Evolutionary conservation across 2,797 vertebrate genomes (phyloP).

Genomic region (Hippopotamyrus pictus): DNA sequence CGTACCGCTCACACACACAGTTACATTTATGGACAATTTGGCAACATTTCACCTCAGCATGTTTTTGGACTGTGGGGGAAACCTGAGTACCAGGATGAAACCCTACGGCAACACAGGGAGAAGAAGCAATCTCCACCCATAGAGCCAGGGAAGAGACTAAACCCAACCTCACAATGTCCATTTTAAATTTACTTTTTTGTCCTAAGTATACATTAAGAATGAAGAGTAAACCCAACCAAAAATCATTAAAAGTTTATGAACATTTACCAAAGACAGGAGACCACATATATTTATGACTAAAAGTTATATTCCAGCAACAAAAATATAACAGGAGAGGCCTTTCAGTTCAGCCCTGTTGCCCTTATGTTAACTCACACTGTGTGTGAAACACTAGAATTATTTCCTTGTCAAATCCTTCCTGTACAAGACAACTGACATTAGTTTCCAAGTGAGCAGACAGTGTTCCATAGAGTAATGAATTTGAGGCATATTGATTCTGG

Average conservation of each 20-base stretch:
- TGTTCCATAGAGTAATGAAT: slow-evolving; percentile 11
- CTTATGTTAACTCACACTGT: slow-evolving; percentile 3
- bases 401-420: slow-evolving; percentile 14
- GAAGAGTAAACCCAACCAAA: not conserved
- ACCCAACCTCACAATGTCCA: not conserved
- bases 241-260: not conserved
- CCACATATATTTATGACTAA: not conserved
- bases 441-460: slow-evolving; percentile 15
- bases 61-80: not conserved
- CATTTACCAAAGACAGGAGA: not conserved
- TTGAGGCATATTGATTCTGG: slow-evolving; percentile 22
- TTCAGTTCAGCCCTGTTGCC: not conserved
- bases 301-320: not conserved
- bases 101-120: not conserved
- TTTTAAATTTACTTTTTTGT: not conserved
- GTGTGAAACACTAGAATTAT: slow-evolving; percentile 10
- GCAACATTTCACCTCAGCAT: not conserved
- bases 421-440: slow-evolving; percentile 24
- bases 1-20: not conserved
- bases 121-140: not conserved
- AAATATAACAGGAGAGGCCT: not conserved
- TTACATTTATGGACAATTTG: not conserved
- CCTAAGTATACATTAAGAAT: not conserved
- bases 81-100: not conserved
- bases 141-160: not conserved